Conservation (phyloP, 2,797 vertebrate species). For the Sebastes trivittatus region DNA sequence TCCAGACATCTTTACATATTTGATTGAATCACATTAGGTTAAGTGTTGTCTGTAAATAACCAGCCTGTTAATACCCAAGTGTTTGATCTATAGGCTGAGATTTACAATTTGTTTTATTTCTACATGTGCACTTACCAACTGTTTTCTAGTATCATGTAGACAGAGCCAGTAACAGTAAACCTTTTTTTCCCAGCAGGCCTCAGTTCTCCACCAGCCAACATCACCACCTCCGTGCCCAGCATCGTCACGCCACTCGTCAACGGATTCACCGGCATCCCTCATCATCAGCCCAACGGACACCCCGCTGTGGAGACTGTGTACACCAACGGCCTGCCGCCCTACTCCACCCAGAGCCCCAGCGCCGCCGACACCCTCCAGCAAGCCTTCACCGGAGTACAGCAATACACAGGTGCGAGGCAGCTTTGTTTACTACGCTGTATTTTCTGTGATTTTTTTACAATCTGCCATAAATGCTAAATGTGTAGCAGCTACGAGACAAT, state of each 20-base stretch:
- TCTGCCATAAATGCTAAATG: constrained; percentile 17
- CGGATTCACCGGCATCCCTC: constrained; percentile 93
- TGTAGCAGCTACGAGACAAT: constrained; percentile 11
- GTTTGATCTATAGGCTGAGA: too few species aligned
- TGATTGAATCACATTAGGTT: too few species aligned
- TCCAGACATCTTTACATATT: too few species aligned
- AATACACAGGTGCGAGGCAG: constrained; percentile 90
- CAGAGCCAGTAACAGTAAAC: constrained; percentile 19
- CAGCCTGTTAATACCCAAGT: too few species aligned
- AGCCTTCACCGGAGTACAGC: constrained; percentile 95
- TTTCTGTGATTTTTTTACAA: constrained; percentile 1
- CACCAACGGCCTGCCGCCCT: constrained; percentile 93
- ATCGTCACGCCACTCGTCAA: constrained; percentile 94
- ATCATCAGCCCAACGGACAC: constrained; percentile 94
- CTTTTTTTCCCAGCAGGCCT: constrained; percentile 83
- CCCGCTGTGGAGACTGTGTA: constrained; percentile 94
- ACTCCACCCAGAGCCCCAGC: constrained; percentile 95
- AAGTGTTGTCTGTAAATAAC: too few species aligned
- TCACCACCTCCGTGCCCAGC: constrained; percentile 92
- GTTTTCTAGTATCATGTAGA: constrained; percentile 9
- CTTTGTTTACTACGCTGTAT: neutral
- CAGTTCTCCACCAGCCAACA: constrained; percentile 93
- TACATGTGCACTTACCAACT: neutral
- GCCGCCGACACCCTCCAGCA: constrained; percentile 96
- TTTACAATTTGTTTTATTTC: too few species aligned